Evolutionary conservation across 1,140 invertebrate genomes (phyloP).

Genomic region (Drosophila lowei): DNA sequence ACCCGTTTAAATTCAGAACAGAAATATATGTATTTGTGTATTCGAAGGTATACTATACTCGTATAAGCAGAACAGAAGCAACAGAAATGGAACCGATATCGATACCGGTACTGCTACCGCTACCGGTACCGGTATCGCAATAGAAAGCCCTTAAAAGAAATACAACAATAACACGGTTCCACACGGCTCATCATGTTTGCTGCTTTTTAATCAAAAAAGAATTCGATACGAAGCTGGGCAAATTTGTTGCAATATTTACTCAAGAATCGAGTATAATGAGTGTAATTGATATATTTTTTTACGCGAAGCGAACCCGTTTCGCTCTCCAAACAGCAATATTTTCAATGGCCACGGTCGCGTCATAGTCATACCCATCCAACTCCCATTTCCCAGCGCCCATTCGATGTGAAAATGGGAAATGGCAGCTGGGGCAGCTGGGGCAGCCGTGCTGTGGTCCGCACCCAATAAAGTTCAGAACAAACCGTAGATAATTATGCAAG

Average conservation of each 20-base stretch:
- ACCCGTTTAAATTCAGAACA: constrained; percentile 56
- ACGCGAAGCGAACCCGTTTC: constrained; percentile 44
- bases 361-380: constrained; percentile 24
- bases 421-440: background rate
- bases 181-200: constrained; percentile 4
- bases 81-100: constrained; percentile 27
- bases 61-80: constrained; percentile 14
- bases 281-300: constrained; percentile 73
- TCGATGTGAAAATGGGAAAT: background rate
- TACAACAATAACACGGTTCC: background rate
- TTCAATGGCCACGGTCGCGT: constrained; percentile 29
- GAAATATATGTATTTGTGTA: constrained; percentile 69
- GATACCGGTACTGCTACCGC: too few relatives aligned
- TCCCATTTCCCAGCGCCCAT: constrained; percentile 1
- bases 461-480: constrained; percentile 26
- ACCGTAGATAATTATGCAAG: constrained; percentile 74
- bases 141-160: background rate
- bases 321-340: constrained; percentile 50
- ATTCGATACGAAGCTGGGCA: constrained; percentile 60
- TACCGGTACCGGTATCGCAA: background rate
- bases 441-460: constrained; percentile 3
- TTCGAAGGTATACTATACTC: constrained; percentile 29
- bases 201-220: constrained; percentile 10
- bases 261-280: constrained; percentile 53
- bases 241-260: constrained; percentile 74